Evolutionary conservation across 2,797 vertebrate species (phyloP).

Genomic region (Coccyzus lansbergi): DNA sequence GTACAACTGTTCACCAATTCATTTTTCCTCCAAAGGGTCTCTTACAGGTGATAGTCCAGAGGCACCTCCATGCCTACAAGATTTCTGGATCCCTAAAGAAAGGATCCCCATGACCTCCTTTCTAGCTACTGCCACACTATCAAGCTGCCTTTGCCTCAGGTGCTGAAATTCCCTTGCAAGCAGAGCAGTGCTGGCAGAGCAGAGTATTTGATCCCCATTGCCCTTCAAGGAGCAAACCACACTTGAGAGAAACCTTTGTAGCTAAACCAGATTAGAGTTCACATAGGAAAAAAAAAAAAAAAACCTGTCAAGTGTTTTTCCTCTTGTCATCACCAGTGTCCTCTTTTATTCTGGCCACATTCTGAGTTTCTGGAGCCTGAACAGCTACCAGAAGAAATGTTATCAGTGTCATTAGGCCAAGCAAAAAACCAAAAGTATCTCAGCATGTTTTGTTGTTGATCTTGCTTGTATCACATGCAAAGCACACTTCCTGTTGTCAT

Average conservation of each 20-base stretch:
- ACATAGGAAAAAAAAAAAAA: not conserved
- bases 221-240: not conserved
- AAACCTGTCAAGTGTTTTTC: not conserved
- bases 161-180: not conserved
- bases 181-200: not conserved
- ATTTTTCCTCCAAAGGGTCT: not conserved
- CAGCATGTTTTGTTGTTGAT: not conserved
- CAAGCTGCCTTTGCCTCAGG: not conserved
- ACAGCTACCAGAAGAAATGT: not conserved
- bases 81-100: not conserved
- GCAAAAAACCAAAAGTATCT: not conserved
- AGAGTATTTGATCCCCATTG: not conserved
- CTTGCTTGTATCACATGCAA: slow-evolving; percentile 24
- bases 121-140: accelerated
- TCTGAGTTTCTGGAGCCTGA: not conserved
- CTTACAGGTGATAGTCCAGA: not conserved
- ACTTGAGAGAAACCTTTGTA: not conserved
- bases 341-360: slow-evolving; percentile 6
- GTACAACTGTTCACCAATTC: not conserved
- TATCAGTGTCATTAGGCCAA: slow-evolving; percentile 2
- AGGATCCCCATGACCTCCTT: not conserved
- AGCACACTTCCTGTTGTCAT: slow-evolving; percentile 10
- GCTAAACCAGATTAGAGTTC: not conserved
- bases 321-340: not conserved
- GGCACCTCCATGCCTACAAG: not conserved